A percentile compares a stretch with the other conserved stretches of the same genome.
phyloP scores from a whole-genome alignment of 2,113 vertebrate genomes.

The Dermatemys mawii region DNA sequence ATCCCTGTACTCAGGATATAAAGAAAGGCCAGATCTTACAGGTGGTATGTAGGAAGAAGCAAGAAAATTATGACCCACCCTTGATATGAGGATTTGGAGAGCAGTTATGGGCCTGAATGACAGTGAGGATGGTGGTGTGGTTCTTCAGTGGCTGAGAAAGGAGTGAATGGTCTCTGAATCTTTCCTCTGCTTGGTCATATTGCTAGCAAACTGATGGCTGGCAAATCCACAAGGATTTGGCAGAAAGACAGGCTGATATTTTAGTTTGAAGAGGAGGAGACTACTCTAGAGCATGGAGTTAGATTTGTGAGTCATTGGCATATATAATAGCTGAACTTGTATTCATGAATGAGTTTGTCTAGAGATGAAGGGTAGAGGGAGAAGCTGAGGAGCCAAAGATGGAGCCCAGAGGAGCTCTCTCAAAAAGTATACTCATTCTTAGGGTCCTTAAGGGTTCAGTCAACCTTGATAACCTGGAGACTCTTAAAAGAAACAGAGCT shows the following conservation, averaged over 20 bases:
- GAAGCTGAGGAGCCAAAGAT: constrained; percentile 29
- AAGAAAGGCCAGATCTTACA: not conserved
- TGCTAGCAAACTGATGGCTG: not conserved
- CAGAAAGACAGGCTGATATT: not conserved
- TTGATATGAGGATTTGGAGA: not conserved
- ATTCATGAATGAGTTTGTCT: constrained; percentile 51
- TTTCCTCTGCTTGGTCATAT: no score
- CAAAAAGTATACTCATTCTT: not conserved
- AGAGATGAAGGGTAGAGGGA: constrained; percentile 49
- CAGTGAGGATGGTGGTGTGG: no score
- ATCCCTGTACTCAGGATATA: not conserved
- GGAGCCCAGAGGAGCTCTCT: constrained; percentile 36
- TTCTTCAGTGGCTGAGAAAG: no score
- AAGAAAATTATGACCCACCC: not conserved
- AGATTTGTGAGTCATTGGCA: constrained; percentile 25
- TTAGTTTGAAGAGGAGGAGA: not conserved
- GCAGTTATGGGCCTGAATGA: not conserved
- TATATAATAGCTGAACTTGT: constrained; percentile 43
- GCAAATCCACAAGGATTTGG: not conserved
- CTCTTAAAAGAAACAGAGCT: constrained; percentile 51
- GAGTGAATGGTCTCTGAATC: no score
- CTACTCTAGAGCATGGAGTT: not conserved
- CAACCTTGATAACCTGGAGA: constrained; percentile 71
- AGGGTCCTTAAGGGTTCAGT: constrained; percentile 66
- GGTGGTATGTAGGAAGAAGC: not conserved